A percentile compares a stretch with the other conserved stretches of the same genome.
Conservation (phyloP, 2,113 vertebrate species). For the Ailurus styani region DNA sequence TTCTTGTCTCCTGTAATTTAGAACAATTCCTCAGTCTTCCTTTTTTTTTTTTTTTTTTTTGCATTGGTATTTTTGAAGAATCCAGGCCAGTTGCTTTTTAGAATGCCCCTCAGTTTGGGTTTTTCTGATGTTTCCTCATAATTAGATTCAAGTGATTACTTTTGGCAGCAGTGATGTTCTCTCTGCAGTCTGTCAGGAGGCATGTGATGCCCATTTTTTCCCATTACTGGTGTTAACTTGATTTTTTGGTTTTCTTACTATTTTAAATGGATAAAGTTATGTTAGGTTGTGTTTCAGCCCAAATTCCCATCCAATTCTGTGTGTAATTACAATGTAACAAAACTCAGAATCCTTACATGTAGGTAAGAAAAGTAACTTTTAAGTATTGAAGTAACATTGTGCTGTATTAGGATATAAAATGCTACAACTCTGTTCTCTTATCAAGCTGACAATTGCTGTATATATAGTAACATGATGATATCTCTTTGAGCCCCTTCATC, state of each 20-base stretch:
- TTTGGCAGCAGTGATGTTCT: neutral
- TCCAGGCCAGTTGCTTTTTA: neutral
- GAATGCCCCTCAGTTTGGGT: neutral
- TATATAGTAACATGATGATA: neutral
- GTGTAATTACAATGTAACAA: conserved; percentile 1
- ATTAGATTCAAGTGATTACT: neutral
- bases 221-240: neutral
- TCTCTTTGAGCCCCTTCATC: neutral
- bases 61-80: neutral
- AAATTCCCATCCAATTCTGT: neutral
- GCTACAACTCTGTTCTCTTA: neutral
- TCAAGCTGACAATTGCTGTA: neutral
- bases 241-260: neutral
- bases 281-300: neutral
- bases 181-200: neutral
- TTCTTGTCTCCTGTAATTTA: neutral
- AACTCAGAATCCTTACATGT: neutral
- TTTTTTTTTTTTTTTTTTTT: neutral
- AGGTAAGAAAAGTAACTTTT: neutral
- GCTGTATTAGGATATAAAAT: neutral
- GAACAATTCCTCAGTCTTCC: neutral
- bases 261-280: conserved; percentile 2
- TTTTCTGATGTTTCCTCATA: neutral
- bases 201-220: neutral
- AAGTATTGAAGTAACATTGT: neutral